Percentiles rank a stretch among this genome's conserved stretches.
phyloP scores from a whole-genome alignment of 2,797 vertebrate species.

The Pteropus rufus region DNA sequence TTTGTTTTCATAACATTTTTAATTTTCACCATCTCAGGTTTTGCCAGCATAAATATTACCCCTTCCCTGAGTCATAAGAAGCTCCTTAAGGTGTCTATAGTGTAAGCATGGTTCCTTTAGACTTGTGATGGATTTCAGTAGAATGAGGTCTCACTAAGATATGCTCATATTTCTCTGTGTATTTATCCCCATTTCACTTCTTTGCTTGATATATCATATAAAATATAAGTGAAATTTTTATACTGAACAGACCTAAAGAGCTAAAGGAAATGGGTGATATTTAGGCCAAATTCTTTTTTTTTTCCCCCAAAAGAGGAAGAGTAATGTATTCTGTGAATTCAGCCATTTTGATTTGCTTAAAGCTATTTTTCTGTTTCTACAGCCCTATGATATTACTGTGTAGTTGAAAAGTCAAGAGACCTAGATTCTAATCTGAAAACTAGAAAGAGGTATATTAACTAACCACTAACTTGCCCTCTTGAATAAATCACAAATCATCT shows the following conservation, averaged over 20 bases:
- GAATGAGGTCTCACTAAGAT: neutral
- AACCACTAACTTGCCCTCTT: constrained; percentile 16
- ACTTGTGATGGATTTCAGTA: neutral
- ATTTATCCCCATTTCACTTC: neutral
- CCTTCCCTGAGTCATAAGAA: neutral
- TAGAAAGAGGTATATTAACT: constrained; percentile 45
- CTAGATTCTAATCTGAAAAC: constrained; percentile 60
- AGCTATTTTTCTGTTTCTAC: neutral
- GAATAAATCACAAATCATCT: constrained; percentile 38
- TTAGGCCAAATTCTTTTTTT: neutral
- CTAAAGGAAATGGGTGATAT: neutral
- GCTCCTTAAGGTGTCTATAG: neutral
- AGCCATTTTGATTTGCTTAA: constrained; percentile 31
- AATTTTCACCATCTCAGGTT: neutral
- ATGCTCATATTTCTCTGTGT: neutral
- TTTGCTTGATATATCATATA: neutral
- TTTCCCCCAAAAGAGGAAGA: neutral
- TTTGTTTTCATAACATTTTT: neutral
- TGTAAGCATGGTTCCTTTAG: neutral
- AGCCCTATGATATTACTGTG: neutral
- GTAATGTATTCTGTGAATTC: neutral
- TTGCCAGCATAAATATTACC: neutral
- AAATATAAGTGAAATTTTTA: neutral
- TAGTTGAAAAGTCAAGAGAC: neutral
- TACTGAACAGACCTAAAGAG: neutral